phyloP scores from a whole-genome alignment of 2,113 vertebrate species.

The Dinomys branickii region DNA sequence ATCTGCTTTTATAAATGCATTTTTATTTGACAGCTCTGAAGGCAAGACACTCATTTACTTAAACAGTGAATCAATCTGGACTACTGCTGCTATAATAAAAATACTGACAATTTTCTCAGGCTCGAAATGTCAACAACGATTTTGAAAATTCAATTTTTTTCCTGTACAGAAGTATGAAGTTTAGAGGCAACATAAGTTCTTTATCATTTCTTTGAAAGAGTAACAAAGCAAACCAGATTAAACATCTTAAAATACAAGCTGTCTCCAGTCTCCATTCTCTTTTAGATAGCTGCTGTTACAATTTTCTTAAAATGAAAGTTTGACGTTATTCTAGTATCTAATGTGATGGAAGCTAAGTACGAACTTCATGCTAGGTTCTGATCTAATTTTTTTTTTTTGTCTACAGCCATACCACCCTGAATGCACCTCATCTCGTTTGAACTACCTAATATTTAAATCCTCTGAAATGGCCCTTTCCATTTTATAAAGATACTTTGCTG shows the following conservation, averaged over 20 bases:
- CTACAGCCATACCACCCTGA: no score
- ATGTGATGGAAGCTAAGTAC: background rate
- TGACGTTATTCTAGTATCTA: background rate
- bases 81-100: background rate
- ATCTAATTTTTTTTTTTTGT: no score
- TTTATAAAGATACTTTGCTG: background rate
- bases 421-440: no score
- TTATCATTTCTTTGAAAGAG: slow-evolving; percentile 8
- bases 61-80: slow-evolving; percentile 6
- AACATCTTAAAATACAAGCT: slow-evolving; percentile 14
- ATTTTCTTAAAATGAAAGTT: slow-evolving; percentile 42
- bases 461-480: background rate
- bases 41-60: slow-evolving; percentile 32
- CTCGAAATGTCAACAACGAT: background rate
- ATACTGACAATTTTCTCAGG: slow-evolving; percentile 4
- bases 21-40: slow-evolving; percentile 40
- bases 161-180: background rate
- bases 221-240: background rate
- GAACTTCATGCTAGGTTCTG: background rate
- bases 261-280: background rate
- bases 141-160: slow-evolving; percentile 46
- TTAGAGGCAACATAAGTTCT: background rate
- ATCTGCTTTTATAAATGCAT: background rate
- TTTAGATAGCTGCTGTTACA: background rate
- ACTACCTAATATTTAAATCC: background rate